A percentile compares a stretch with the other conserved stretches of the same genome.
Evolutionary conservation across 2,797 vertebrate species (phyloP).

Genomic region (Crenuchus spilurus): DNA sequence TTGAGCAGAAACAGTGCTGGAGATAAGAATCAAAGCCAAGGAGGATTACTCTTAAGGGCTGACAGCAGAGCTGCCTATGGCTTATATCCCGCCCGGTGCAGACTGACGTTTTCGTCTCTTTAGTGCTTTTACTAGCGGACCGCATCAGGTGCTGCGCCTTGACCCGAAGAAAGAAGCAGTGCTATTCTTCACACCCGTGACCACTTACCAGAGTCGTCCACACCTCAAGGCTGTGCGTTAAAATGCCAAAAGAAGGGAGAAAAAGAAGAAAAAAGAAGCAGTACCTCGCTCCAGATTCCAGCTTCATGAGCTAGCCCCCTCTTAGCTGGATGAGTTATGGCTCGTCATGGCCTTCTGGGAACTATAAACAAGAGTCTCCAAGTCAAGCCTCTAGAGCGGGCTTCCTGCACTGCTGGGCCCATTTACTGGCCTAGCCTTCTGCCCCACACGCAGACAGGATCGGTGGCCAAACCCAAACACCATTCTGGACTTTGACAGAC

Average conservation of each 20-base stretch:
- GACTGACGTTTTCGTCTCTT: slow-evolving; percentile 45
- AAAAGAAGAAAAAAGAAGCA: slow-evolving; percentile 51
- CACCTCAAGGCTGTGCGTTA: slow-evolving; percentile 36
- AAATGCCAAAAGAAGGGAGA: slow-evolving; percentile 45
- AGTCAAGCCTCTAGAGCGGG: slow-evolving; percentile 61
- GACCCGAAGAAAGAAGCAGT: slow-evolving; percentile 58
- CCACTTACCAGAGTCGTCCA: slow-evolving; percentile 60
- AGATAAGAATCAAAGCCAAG: slow-evolving; percentile 53
- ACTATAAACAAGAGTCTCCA: slow-evolving; percentile 71
- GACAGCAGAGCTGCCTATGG: slow-evolving; percentile 29
- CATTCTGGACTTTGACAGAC: slow-evolving; percentile 65
- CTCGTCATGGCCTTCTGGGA: slow-evolving; percentile 65
- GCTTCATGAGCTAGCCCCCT: slow-evolving; percentile 64
- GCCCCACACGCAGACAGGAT: slow-evolving; percentile 48
- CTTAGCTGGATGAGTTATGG: slow-evolving; percentile 70
- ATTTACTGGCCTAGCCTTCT: slow-evolving; percentile 63
- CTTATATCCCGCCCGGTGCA: slow-evolving; percentile 18
- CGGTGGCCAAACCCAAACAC: slow-evolving; percentile 74
- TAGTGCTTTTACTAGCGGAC: slow-evolving; percentile 41
- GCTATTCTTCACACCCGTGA: slow-evolving; percentile 61
- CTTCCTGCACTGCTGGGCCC: slow-evolving; percentile 67
- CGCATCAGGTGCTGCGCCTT: slow-evolving; percentile 52
- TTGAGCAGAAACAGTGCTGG: slow-evolving; percentile 41
- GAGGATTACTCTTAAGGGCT: slow-evolving; percentile 20
- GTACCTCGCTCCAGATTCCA: slow-evolving; percentile 63